Evolutionary conservation across 2,113 vertebrate genomes (phyloP), one percentile per base, ranked within the genome.

Genomic region (Aphyosemion australe): DNA sequence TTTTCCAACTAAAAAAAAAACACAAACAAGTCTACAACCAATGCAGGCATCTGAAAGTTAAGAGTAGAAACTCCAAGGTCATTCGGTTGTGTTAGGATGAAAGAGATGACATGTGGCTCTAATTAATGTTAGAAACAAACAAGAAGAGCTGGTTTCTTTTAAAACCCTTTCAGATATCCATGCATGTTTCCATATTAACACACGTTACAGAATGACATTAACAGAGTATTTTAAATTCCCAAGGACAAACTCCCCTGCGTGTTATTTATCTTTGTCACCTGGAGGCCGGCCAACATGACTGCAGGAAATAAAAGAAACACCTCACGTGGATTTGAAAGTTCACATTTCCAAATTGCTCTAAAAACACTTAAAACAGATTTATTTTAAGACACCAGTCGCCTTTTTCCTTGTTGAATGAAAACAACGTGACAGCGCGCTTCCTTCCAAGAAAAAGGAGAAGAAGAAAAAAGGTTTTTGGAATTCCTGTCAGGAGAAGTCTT

Each of bases 291-390:
- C 82, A 81, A 56, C 5, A 47, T 63, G 60, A 61, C 64, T 59
- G 75, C 64, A 43, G 48, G 75, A 74, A 75, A 84, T 65, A 58
- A 84, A 72, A 54, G 69, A 59, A 75, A 79, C 75, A 54, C 51
- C 26, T 52, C 51, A 71, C 2, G 45, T 41, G 39, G 63, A 72
- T 66, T 26, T 55, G 0, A 26, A 83, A 67, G 26, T 18, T 76
- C 51, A 69, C 16, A 41, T 69, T 74, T 66, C 31, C 49, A 57
- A 71, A 14, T 20, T 53, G 63, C 61, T 70, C 19, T 19, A n/a
- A 46, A 31, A 37, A 64, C 11, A 48, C 41, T 26, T 31, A 1
- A 32, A 59, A n/a, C 3, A 14, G 46, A 59, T 10, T 62, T 41
- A 69, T 53, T 72, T 71, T 15, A 76, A 74, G 32, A 69, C 45